Base-by-base conservation (phyloP, 2,888 invertebrate genomes). In the Anodontia alba region DNA sequence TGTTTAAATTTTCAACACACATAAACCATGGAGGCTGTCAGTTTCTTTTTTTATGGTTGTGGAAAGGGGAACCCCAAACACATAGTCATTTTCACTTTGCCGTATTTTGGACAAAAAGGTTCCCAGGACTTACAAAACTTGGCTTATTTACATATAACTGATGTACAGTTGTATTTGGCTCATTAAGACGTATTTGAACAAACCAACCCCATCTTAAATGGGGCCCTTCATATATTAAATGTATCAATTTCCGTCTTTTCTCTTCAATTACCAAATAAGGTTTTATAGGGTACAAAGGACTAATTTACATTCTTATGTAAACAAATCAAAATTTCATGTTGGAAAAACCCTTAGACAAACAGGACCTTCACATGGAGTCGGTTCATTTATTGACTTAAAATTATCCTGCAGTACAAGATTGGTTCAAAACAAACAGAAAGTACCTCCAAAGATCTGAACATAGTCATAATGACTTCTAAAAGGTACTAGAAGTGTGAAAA, bases 291-390 rank as follows among this genome's bases (percentile, higher is more conserved):
- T 57, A 57, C 57, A 57, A 57, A 17, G 57, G 57, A 57, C 57
- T 57, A 57, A 57, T 57, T 57, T 57, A 57, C 57, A 57, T 17
- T 57, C 29, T 57, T 57, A 29, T 57, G 29, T 57, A 29, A 23
- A 57, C 29, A 57, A 57, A 49, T 49, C 49, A 49, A 29, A 29
- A 57, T 57, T 57, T 57, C 57, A 57, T 17, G 29, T 57, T 57
- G 7, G 57, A 57, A 57, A 57, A 57, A 57, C 57, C 57, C 29
- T 57, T 57, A 57, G 20, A 26, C 57, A 57, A 57, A 57, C 57
- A 57, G 5, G 1, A 26, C 57, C 3, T 10, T 26, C 57, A 29
- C 26, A 7, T 10, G 57, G 57, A 57, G 57, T 57, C 29, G 29
- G 57, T 57, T 57, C 29, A 3, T 26, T 8, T 57, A 29, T 57